Conservation (phyloP, 1,140 invertebrate species). For the Scaptodrosophila lebanonensis region DNA sequence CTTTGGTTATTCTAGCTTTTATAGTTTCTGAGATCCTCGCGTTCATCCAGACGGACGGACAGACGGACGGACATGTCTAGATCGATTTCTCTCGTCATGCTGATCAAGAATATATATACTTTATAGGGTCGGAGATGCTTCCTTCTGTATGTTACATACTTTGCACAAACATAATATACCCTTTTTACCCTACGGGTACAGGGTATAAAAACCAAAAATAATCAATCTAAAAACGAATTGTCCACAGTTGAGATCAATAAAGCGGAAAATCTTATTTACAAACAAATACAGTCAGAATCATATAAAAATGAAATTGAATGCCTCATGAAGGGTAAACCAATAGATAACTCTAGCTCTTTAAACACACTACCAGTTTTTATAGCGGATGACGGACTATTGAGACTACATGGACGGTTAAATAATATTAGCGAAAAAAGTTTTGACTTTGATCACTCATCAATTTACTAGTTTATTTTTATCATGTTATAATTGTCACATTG, state of each 20-base stretch:
- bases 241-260: not conserved
- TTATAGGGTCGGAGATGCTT: no score
- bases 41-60: no score
- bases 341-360: not conserved
- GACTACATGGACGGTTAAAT: slow-evolving; percentile 6
- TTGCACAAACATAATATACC: no score
- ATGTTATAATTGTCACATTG: slow-evolving; percentile 23
- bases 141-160: no score
- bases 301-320: not conserved
- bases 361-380: slow-evolving; percentile 1
- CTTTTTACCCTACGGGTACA: no score
- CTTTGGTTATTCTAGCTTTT: no score
- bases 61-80: no score
- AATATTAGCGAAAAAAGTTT: slow-evolving; percentile 1
- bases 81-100: no score
- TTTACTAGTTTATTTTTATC: slow-evolving; percentile 24
- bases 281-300: not conserved
- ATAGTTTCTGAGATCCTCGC: no score
- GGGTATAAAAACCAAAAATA: no score
- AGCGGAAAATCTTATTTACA: slow-evolving; percentile 9
- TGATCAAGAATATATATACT: no score
- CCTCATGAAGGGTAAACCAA: not conserved
- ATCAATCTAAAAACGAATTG: not conserved
- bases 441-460: not conserved
- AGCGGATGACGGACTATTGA: no score